phyloP scores from a whole-genome alignment of 2,797 vertebrate genomes.

The Pteronotus mesoamericanus region DNA sequence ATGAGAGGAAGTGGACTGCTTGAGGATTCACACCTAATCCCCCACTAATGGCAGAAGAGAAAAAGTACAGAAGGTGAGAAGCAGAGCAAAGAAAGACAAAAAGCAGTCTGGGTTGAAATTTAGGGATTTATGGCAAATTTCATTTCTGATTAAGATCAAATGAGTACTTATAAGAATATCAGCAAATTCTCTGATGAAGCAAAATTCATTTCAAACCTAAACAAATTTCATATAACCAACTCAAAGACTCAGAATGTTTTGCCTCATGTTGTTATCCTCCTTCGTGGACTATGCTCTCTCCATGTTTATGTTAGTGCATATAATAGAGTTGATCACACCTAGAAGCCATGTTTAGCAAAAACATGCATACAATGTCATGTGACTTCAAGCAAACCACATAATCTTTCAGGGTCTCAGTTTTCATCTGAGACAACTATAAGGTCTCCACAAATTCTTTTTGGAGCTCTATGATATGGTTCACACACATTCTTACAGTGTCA shows the following conservation, averaged over 20 bases:
- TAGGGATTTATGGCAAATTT: neutral
- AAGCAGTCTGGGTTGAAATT: neutral
- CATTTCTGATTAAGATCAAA: constrained; percentile 12
- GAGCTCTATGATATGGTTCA: neutral
- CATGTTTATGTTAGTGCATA: neutral
- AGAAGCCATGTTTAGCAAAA: neutral
- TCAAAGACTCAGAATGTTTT: neutral
- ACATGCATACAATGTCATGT: neutral
- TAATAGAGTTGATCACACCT: neutral
- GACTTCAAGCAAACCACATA: neutral
- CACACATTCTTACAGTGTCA: neutral
- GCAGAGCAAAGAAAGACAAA: neutral
- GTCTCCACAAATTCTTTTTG: neutral
- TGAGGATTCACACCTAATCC: neutral
- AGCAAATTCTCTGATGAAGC: neutral
- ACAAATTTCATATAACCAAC: neutral
- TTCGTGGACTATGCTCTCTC: neutral
- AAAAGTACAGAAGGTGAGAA: neutral
- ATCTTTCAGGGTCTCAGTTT: neutral
- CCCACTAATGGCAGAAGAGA: neutral
- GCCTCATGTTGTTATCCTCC: neutral
- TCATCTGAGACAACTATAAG: neutral
- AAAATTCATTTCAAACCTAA: constrained; percentile 5
- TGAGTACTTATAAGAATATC: neutral
- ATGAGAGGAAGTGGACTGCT: neutral